These are phyloP conservation scores for Podotricha telesiphe DNA, from an alignment of 2,888 invertebrate genomes.

Conservation along the genomic window DNA sequence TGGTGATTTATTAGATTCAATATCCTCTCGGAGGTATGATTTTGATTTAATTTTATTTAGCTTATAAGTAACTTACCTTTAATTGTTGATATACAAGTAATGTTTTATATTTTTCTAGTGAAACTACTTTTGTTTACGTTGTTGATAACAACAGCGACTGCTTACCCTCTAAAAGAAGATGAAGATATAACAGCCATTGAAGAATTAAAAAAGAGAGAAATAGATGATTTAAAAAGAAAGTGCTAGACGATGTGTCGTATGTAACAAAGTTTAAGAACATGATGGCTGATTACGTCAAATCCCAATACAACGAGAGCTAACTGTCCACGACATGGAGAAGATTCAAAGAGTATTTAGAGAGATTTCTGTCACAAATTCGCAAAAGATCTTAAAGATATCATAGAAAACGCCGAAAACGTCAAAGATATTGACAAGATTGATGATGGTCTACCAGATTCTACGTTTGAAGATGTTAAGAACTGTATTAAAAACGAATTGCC, in stretches of 20 bases:
- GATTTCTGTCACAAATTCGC: slow-evolving; percentile 53
- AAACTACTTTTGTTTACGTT: slow-evolving; percentile 26
- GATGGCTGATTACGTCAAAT: slow-evolving; percentile 49
- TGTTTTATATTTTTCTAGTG: slow-evolving; percentile 32
- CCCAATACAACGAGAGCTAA: slow-evolving; percentile 47
- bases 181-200: slow-evolving; percentile 12
- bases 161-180: slow-evolving; percentile 38
- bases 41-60: no score
- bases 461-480: slow-evolving; percentile 48
- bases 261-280: slow-evolving; percentile 49
- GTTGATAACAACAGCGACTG: slow-evolving; percentile 23
- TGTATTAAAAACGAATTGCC: slow-evolving; percentile 47
- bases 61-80: no score
- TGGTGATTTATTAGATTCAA: no score
- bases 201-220: slow-evolving; percentile 24
- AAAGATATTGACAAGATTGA: slow-evolving; percentile 37
- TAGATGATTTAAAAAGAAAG: slow-evolving; percentile 34
- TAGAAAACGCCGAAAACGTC: slow-evolving; percentile 37
- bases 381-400: slow-evolving; percentile 48
- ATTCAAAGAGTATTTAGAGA: slow-evolving; percentile 49
- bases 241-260: slow-evolving; percentile 43
- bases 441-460: slow-evolving; percentile 47
- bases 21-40: no score
- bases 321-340: slow-evolving; percentile 42
- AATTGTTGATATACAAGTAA: no score